Conservation (phyloP, 64 coral and sea anemone species). For the Acropora yongei region DNA sequence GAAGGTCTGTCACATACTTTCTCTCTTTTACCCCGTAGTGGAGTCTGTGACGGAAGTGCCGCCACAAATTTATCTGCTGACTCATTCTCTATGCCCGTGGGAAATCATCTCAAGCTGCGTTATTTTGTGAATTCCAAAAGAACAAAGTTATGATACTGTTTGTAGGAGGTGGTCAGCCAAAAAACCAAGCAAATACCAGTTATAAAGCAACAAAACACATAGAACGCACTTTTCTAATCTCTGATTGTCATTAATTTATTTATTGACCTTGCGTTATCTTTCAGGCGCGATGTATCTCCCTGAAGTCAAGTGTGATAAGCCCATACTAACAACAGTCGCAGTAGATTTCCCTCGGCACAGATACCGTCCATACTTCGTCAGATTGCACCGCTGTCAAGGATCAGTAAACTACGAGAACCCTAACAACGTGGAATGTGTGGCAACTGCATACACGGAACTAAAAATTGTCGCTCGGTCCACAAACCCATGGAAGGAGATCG, state of each 20-base stretch:
- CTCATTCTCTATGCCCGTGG: too few relatives aligned
- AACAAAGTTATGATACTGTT: too few relatives aligned
- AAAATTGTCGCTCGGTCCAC: neutral
- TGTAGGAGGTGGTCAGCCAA: too few relatives aligned
- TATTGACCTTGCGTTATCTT: neutral
- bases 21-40: too few relatives aligned
- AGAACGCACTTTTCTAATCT: too few relatives aligned
- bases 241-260: neutral
- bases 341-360: constrained; percentile 33
- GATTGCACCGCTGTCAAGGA: constrained; percentile 51
- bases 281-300: constrained; percentile 1
- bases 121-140: too few relatives aligned
- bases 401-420: constrained; percentile 10
- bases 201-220: too few relatives aligned
- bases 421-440: constrained; percentile 27
- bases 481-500: neutral
- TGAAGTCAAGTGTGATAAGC: constrained; percentile 12
- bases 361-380: constrained; percentile 52
- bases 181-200: too few relatives aligned
- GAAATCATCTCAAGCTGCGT: too few relatives aligned
- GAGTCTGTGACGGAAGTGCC: too few relatives aligned
- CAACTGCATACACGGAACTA: neutral
- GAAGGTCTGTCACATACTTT: too few relatives aligned
- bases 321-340: constrained; percentile 44
- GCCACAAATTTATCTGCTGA: too few relatives aligned